Evolutionary conservation across 1,140 invertebrate genomes (phyloP).

Genomic region (Conopomorpha cramerella): DNA sequence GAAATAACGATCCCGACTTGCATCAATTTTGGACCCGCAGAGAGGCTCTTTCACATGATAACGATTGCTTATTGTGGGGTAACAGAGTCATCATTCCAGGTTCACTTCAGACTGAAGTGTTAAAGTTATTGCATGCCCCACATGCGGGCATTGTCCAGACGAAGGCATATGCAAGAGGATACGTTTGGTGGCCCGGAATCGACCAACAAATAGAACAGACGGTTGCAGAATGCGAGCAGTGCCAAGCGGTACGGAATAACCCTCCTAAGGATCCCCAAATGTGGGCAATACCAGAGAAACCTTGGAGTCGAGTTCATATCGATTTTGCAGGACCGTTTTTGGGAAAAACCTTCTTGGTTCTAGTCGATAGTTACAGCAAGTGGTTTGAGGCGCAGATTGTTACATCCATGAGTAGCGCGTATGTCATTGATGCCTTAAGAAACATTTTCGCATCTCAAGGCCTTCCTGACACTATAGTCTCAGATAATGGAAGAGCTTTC

Average conservation of each 20-base stretch:
- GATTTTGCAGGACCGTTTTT: too few relatives aligned
- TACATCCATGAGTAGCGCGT: neutral
- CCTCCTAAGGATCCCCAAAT: too few relatives aligned
- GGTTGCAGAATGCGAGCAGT: conserved; percentile 6
- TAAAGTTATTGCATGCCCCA: conserved; percentile 11
- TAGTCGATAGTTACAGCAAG: too few relatives aligned
- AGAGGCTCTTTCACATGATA: conserved; percentile 6
- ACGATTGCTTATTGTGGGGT: conserved; percentile 7
- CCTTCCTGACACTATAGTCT: conserved; percentile 25
- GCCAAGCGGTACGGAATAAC: conserved; percentile 15
- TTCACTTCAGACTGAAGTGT: conserved; percentile 1
- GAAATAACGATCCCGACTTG: conserved; percentile 1
- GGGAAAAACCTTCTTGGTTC: too few relatives aligned
- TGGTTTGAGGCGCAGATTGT: conserved; percentile 4
- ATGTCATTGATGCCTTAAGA: conserved; percentile 11
- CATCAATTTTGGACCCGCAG: conserved; percentile 3
- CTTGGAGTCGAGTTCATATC: too few relatives aligned
- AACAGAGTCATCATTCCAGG: conserved; percentile 4
- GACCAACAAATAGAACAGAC: conserved; percentile 23
- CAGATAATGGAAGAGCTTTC: conserved; percentile 36
- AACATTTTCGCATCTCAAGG: conserved; percentile 21
- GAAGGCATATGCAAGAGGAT: conserved; percentile 18
- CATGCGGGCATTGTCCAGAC: conserved; percentile 22
- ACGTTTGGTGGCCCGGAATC: conserved; percentile 28
- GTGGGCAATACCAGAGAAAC: too few relatives aligned